phyloP scores from a whole-genome alignment of 2,888 invertebrate genomes.

The Clanis bilineata region DNA sequence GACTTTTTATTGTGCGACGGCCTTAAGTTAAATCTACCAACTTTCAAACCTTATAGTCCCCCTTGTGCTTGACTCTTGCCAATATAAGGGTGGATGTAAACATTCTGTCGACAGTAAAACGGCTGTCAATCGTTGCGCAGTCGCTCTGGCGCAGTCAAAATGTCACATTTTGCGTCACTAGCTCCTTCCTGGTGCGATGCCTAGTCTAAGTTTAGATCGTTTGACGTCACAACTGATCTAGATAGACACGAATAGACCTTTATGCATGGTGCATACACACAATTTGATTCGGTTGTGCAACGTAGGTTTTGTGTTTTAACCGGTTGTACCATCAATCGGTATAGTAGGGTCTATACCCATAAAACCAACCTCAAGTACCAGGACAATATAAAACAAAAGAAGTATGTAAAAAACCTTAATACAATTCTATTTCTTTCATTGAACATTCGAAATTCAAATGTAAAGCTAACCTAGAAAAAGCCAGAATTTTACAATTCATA shows the following conservation, averaged over 20 bases:
- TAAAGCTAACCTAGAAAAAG: not conserved
- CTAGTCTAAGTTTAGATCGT: conserved; percentile 44
- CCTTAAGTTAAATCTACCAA: no score
- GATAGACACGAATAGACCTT: conserved; percentile 37
- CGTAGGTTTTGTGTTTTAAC: not conserved
- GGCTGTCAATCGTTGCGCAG: conserved; percentile 14
- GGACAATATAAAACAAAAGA: not conserved
- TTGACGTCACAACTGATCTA: conserved; percentile 60
- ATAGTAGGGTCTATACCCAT: not conserved
- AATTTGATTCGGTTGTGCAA: conserved; percentile 12
- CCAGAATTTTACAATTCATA: not conserved
- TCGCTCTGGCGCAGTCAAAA: conserved; percentile 34
- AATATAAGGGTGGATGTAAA: conserved; percentile 3
- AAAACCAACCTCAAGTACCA: not conserved
- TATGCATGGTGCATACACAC: conserved; percentile 13
- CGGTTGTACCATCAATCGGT: not conserved
- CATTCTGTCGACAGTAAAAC: not conserved
- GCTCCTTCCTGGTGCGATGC: conserved; percentile 59
- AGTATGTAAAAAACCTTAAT: no score
- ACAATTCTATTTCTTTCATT: no score
- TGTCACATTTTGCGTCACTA: conserved; percentile 56
- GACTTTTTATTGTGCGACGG: no score
- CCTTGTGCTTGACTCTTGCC: not conserved
- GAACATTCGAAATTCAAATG: not conserved
- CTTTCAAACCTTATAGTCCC: no score